These are phyloP conservation scores for Ceyx melanurus DNA, from an alignment of 2,113 vertebrate species.

Conservation along the genomic window DNA sequence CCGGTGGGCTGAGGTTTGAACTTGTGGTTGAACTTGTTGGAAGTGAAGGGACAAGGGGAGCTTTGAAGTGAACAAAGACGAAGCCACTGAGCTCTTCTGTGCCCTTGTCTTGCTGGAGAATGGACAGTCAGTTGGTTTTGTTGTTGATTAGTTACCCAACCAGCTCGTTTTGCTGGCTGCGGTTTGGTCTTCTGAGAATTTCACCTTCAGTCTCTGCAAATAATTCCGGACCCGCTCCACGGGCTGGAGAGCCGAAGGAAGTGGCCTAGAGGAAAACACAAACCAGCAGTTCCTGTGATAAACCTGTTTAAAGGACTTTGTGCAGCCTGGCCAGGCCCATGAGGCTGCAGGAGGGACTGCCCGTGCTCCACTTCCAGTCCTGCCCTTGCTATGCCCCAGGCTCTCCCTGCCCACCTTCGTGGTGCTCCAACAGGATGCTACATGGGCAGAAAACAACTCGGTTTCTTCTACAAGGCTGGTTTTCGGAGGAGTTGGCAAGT, in stretches of 20 bases:
- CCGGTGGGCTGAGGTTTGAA: background rate
- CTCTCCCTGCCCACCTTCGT: background rate
- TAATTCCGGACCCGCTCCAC: background rate
- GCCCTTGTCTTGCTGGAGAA: background rate
- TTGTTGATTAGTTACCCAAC: background rate
- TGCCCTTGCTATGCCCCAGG: background rate
- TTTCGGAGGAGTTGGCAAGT: background rate
- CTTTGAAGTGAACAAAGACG: background rate
- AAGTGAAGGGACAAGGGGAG: background rate
- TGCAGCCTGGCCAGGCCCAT: rapidly evolving
- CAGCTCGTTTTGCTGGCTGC: background rate
- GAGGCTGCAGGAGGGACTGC: background rate
- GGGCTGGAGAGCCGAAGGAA: background rate
- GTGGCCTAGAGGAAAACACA: background rate
- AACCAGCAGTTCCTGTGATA: background rate
- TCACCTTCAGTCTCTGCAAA: background rate
- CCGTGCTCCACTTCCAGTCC: rapidly evolving
- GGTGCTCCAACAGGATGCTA: too few species aligned
- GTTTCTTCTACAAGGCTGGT: background rate
- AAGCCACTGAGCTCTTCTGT: background rate
- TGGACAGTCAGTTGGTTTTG: background rate
- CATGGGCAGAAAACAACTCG: rapidly evolving
- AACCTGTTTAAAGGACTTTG: background rate
- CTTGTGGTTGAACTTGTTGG: background rate
- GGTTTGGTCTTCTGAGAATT: background rate